A percentile compares a stretch with the other conserved stretches of the same genome.
phyloP scores from a whole-genome alignment of 30 jellyfish, hydroid and myxozoan genomes.

The Aurelia sp. region DNA sequence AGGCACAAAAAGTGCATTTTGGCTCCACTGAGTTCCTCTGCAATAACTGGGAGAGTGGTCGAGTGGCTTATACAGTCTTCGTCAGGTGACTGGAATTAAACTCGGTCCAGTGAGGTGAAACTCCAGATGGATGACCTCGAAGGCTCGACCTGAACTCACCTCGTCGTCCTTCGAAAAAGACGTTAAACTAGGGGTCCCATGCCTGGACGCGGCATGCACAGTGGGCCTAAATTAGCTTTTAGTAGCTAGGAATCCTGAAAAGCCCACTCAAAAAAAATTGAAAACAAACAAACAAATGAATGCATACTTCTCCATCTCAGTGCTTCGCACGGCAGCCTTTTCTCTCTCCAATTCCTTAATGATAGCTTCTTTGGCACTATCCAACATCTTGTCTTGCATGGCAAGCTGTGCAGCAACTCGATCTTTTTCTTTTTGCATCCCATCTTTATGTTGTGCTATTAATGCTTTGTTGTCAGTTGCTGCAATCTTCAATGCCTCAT shows the following conservation, averaged over 20 bases:
- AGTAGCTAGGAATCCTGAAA: neutral
- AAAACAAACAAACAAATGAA: neutral
- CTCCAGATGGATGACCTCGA: no score
- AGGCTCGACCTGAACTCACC: no score
- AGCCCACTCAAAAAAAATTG: neutral
- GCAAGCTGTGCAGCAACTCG: conserved; percentile 29
- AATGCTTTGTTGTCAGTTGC: conserved; percentile 89
- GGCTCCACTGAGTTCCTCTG: no score
- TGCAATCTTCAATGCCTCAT: conserved; percentile 76
- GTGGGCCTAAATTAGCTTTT: no score
- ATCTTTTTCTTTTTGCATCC: conserved; percentile 65
- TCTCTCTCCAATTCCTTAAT: conserved; percentile 72
- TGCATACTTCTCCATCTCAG: conserved; percentile 72
- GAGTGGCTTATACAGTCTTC: neutral
- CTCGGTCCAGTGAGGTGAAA: no score
- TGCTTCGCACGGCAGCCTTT: conserved; percentile 46
- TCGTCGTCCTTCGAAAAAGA: no score
- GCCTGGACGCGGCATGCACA: no score
- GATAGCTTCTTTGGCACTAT: conserved; percentile 74
- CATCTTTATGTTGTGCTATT: conserved; percentile 79
- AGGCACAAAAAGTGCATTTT: no score
- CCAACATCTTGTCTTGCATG: conserved; percentile 63
- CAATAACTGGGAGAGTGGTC: no score
- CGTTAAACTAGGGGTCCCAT: no score
- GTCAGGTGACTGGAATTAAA: no score